A percentile compares a stretch with the other conserved stretches of the same genome.
phyloP scores from a whole-genome alignment of 2,797 vertebrate genomes.

The Molothrus ater region DNA sequence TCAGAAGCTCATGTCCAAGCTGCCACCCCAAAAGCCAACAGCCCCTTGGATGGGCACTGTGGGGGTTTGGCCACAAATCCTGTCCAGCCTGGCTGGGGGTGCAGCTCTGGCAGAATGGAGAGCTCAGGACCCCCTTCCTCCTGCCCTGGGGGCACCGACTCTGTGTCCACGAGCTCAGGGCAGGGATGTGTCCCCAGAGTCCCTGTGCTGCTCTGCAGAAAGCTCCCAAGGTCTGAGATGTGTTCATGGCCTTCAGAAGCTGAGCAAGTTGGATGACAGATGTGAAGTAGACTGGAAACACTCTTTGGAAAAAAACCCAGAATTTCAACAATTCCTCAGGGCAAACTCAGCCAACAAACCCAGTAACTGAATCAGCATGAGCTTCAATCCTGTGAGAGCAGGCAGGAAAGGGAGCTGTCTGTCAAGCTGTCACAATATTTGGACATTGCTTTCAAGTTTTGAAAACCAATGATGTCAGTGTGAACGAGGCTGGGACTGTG shows the following conservation, averaged over 20 bases:
- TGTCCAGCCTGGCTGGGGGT: not conserved
- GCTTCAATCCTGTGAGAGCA: not conserved
- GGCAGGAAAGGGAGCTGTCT: not conserved
- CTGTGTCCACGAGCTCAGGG: fast-evolving
- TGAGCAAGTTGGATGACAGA: fast-evolving
- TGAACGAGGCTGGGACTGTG: fast-evolving
- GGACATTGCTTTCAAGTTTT: not conserved
- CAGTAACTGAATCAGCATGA: not conserved
- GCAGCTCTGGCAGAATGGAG: not conserved
- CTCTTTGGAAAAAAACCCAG: not conserved
- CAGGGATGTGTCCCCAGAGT: fast-evolving
- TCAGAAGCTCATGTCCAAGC: not conserved
- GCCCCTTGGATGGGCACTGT: not conserved
- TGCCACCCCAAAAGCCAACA: not conserved
- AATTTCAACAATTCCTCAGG: not conserved
- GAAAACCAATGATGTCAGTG: not conserved
- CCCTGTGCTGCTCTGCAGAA: not conserved
- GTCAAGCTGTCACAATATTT: not conserved
- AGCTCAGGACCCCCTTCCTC: not conserved
- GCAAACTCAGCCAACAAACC: not conserved
- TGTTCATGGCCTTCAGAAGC: not conserved
- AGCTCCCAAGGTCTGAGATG: not conserved
- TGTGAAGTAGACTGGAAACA: not conserved
- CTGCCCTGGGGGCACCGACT: not conserved
- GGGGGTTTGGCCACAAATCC: not conserved